Conservation (phyloP, 2,113 vertebrate species). For the Toxostoma redivivum region DNA sequence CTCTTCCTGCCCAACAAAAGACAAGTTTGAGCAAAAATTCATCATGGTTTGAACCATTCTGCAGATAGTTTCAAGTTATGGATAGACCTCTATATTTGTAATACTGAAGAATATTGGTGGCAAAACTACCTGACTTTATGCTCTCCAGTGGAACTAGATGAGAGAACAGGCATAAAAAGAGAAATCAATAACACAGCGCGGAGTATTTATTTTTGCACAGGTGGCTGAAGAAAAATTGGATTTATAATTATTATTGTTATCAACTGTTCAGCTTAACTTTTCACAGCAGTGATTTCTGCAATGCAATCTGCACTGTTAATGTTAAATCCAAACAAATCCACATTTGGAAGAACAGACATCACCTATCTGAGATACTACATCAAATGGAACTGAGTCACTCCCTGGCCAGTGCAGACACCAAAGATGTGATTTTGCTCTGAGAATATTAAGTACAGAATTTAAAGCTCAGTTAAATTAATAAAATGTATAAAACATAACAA, state of each 20-base stretch:
- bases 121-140: not conserved
- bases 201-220: not conserved
- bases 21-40: not conserved
- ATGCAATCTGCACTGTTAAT: not conserved
- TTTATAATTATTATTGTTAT: slow-evolving; percentile 9
- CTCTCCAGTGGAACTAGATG: not conserved
- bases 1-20: not conserved
- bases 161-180: not conserved
- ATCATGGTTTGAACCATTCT: not conserved
- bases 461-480: not conserved
- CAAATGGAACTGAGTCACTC: not conserved
- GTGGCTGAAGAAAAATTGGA: not conserved
- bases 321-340: slow-evolving; percentile 2
- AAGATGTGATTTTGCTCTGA: not conserved
- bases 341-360: not conserved
- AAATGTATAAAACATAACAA: not conserved
- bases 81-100: not conserved
- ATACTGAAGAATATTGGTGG: not conserved
- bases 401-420: not conserved
- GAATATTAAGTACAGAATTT: not conserved
- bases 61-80: not conserved
- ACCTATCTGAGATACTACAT: not conserved
- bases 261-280: not conserved
- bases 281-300: not conserved
- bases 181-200: not conserved